These are phyloP conservation scores for Molothrus ater DNA, from an alignment of 2,797 vertebrate genomes.

Conservation along the genomic window DNA sequence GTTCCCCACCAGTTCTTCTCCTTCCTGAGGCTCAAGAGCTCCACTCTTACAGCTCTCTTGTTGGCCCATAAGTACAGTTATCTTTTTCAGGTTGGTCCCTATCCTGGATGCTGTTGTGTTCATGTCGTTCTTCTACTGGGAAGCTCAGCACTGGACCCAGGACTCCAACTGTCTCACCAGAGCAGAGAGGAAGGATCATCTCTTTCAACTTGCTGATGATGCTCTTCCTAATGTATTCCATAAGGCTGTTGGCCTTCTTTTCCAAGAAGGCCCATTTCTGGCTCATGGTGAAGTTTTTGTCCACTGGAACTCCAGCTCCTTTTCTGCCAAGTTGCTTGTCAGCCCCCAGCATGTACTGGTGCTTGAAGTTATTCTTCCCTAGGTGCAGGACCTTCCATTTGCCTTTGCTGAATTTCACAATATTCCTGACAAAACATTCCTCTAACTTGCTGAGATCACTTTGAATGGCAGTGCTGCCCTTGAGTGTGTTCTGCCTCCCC, in stretches of 20 bases:
- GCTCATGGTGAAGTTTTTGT: neutral
- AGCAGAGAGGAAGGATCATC: neutral
- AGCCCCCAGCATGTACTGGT: neutral
- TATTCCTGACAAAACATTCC: neutral
- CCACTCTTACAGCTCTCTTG: neutral
- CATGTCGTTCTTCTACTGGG: neutral
- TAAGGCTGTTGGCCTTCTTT: neutral
- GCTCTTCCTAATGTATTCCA: neutral
- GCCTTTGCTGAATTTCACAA: neutral
- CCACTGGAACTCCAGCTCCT: neutral
- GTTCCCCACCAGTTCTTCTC: neutral
- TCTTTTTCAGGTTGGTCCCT: neutral
- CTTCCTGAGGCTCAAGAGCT: neutral
- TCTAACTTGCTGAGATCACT: neutral
- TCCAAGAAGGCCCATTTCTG: neutral
- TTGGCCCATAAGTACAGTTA: too few species aligned
- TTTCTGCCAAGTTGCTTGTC: neutral
- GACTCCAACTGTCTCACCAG: neutral
- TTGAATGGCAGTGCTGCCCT: neutral
- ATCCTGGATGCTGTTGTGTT: neutral
- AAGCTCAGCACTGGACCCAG: neutral
- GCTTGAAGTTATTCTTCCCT: neutral
- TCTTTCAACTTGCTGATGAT: neutral
- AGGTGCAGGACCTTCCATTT: neutral
- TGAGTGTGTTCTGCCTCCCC: rapidly evolving